These are phyloP conservation scores for Grammomys dolichurus DNA, from an alignment of 2,113 vertebrate genomes.

Conservation along the genomic window DNA sequence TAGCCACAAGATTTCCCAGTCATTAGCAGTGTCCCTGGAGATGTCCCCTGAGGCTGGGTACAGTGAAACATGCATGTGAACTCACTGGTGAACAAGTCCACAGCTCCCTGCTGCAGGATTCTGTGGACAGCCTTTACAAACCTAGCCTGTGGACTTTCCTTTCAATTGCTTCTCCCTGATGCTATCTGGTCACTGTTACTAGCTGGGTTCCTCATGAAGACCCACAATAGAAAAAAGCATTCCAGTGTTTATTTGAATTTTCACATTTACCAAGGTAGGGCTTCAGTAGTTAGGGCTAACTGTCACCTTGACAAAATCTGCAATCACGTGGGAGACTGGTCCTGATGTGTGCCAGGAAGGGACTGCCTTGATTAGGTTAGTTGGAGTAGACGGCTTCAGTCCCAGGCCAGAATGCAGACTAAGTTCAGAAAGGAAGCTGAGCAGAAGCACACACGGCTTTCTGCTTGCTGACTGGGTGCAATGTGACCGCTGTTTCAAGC, in stretches of 20 bases:
- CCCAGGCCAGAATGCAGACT: neutral
- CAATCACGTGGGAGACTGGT: neutral
- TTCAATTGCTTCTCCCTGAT: too few species aligned
- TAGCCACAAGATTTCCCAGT: neutral
- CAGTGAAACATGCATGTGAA: neutral
- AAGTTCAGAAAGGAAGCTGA: neutral
- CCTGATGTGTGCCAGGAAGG: neutral
- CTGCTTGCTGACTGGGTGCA: neutral
- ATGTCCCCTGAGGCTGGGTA: neutral
- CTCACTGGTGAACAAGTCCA: neutral
- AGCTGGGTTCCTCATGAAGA: neutral
- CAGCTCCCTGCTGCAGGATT: neutral
- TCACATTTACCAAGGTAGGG: neutral
- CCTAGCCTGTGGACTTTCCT: neutral
- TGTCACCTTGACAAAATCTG: neutral
- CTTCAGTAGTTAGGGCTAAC: neutral
- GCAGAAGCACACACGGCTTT: neutral
- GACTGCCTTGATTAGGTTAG: neutral
- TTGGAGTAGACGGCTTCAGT: neutral
- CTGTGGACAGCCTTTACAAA: too few species aligned
- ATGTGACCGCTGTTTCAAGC: neutral
- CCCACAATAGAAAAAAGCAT: neutral
- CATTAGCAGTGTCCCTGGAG: rapidly evolving
- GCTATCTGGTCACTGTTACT: neutral
- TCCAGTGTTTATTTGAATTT: neutral